Base-by-base conservation (phyloP, 2,888 invertebrate species). In the Scelioninae gen. 1 region DNA sequence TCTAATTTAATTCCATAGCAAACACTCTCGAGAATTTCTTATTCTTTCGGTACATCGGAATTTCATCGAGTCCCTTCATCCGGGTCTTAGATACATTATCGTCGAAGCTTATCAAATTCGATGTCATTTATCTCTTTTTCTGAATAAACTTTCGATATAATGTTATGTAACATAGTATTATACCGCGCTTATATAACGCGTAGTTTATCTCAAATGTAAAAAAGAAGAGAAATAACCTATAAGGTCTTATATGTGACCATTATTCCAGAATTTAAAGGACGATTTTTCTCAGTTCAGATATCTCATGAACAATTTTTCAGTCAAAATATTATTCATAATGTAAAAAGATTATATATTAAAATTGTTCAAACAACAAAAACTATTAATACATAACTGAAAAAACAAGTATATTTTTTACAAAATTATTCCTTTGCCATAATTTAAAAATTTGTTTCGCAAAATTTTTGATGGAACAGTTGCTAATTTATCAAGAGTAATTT, bases 1-100 rank as follows among this genome's bases (percentile, higher is more conserved):
- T 71, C 49, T 72, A 62, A 62, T 72, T 72, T 72, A 60, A 72
- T 62, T 72, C 29, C 62, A 51, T 16, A 31, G 51, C 60, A 63
- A 74, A 74, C 38, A 56, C 62, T 62, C 62, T 8, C 15, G 53
- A 43, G 62, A 55, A 75, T 65, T 65, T 13, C 65, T 13, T 45
- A 47, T 56, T 53, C 16, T 31, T 75, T 40, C 4, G 56, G 65
- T 31, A 16, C 38, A 56, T 38, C 40, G 65, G 65, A 65, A 75
- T 74, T 74, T 63, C 58, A 75, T 75, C 49, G 65, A 55, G 4
- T 63, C 56, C 15, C 53, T 34, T 34, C 15, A 63, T 47, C 31
- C 58, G 31, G 38, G 6, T 16, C 49, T 29, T n/a, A 16, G 75
- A 47, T 58, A 43, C 55, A 49, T 66, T 66, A 66, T 51, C 40